Percentiles rank a stretch among this genome's conserved stretches.
Evolutionary conservation across 2,888 invertebrate species (phyloP).

Genomic region (Cotesia congregata): DNA sequence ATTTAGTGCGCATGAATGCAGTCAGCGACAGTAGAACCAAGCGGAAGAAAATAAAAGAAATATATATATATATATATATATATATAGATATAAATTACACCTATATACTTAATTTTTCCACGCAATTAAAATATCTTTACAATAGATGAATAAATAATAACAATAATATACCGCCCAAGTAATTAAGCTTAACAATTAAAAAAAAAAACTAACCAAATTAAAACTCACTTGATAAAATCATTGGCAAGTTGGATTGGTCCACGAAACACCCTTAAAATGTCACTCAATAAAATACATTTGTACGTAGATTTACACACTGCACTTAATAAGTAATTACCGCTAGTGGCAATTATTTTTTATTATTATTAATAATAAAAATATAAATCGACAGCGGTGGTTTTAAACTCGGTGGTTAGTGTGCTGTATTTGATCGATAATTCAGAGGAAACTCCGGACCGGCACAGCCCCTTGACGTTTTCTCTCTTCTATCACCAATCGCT

Average conservation of each 20-base stretch:
- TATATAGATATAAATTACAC: constrained; percentile 1
- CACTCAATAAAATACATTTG: constrained; percentile 18
- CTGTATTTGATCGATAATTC: constrained; percentile 63
- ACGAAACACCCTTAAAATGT: neutral
- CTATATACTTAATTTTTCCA: no score
- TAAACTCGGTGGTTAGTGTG: constrained; percentile 26
- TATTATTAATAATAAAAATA: neutral
- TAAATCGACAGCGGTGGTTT: constrained; percentile 2
- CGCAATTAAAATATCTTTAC: no score
- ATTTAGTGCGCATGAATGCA: constrained; percentile 36
- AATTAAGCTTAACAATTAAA: neutral
- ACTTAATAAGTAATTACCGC: neutral
- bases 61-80: neutral
- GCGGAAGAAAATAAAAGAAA: constrained; percentile 24
- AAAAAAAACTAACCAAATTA: constrained; percentile 7
- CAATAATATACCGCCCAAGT: neutral
- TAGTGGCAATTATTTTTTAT: neutral
- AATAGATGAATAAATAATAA: no score
- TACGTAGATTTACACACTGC: neutral
- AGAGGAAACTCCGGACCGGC: constrained; percentile 53
- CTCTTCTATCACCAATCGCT: constrained; percentile 27
- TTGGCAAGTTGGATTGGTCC: constrained; percentile 1
- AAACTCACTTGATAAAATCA: constrained; percentile 14
- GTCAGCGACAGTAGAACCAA: constrained; percentile 32
- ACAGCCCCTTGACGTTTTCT: constrained; percentile 45